Evolutionary conservation across 2,113 vertebrate species (phyloP), one percentile per base, ranked within the genome.

Genomic region (Leptobrachium ailaonicum): DNA sequence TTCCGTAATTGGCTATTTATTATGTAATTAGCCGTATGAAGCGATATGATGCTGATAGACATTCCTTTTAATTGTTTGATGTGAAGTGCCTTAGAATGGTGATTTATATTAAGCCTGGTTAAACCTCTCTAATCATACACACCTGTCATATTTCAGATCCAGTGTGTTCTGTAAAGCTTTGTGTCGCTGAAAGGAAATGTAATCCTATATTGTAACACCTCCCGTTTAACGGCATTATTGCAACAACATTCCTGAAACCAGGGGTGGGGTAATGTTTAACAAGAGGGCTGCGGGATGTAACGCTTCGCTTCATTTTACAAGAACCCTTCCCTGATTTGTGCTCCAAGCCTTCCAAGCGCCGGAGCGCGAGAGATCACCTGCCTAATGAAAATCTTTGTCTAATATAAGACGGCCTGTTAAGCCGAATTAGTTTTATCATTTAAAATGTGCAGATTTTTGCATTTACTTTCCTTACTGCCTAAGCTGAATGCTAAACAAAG

Each of bases 191-290:
- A 87, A 45, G 63, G 74, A 84, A 67, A 66, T 87, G 76, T 84
- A 83, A 82, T 85, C 14, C 8, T 83, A 85, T 82, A 85, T 85
- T 74, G 70, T 82, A 86, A 68, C 41, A 50, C 76, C 64, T 74
- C 64, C 43, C 14, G n/a, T 13, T 14, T 11, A 62, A 56, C 40
- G 66, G 64, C 72, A 42, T 69, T 68, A 60, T 40, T 73, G 9
- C 54, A 73, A 62, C 72, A 83, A 42, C 82, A 82, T 86, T 88
- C 85, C 84, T 83, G 82, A 74, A 84, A 85, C 63, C 83, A 72
- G 83, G 84, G 84, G 85, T 83, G 83, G 76, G 79, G 84, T 83
- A 12, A 5, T 85, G 66, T 85, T 88, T 88, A 83, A 82, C 73
- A 84, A 87, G 85, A 63, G 50, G 44, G 71, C 67, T 85, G 83